phyloP scores from a whole-genome alignment of 2,113 vertebrate genomes.

The Lepidothrix coronata region DNA sequence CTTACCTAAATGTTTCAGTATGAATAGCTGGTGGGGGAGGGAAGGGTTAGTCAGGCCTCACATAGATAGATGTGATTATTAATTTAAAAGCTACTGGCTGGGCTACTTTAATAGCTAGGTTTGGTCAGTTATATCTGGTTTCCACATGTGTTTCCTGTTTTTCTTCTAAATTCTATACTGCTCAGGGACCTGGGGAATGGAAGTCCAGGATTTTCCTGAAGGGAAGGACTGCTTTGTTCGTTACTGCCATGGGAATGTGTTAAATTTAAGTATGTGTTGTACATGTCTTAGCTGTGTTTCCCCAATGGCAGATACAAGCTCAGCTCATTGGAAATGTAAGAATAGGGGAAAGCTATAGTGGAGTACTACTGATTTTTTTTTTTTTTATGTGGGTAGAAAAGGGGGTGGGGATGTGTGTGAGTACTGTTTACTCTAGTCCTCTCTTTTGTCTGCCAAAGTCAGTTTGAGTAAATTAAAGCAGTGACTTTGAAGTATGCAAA shows the following conservation, averaged over 20 bases:
- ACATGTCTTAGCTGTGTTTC: conserved; percentile 35
- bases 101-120: conserved; percentile 48
- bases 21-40: neutral
- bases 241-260: conserved; percentile 79
- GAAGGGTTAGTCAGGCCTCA: neutral
- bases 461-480: conserved; percentile 2
- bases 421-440: neutral
- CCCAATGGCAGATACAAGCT: conserved; percentile 30
- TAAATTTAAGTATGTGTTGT: conserved; percentile 76
- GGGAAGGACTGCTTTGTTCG: conserved; percentile 82
- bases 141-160: conserved; percentile 95
- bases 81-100: conserved; percentile 50
- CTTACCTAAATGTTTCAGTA: neutral
- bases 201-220: conserved; percentile 83
- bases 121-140: conserved; percentile 69
- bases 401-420: neutral
- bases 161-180: conserved; percentile 73
- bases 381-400: neutral
- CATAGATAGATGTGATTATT: conserved; percentile 43
- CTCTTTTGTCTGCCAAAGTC: neutral
- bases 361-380: neutral
- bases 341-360: neutral
- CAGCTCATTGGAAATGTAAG: conserved; percentile 27
- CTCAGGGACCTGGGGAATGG: conserved; percentile 62
- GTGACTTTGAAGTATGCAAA: conserved; percentile 26